Conservation (phyloP, 2,113 vertebrate species). For the Phycodurus eques region DNA sequence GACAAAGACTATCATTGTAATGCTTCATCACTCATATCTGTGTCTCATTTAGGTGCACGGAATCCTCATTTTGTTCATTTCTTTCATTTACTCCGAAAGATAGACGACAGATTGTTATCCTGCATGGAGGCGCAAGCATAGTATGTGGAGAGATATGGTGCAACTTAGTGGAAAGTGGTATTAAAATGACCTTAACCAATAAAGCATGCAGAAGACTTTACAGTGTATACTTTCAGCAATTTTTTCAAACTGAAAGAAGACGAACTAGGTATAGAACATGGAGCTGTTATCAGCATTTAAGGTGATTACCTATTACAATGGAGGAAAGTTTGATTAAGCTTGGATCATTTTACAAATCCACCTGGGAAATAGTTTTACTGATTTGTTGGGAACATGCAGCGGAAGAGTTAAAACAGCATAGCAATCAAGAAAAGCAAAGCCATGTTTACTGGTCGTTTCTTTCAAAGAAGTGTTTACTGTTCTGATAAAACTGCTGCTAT, state of each 20-base stretch:
- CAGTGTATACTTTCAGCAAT: not conserved
- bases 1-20: slow-evolving; percentile 37
- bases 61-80: slow-evolving; percentile 40
- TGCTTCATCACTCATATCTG: slow-evolving; percentile 47
- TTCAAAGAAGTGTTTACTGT: not conserved
- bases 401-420: not conserved
- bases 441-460: not conserved
- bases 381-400: not conserved
- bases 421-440: not conserved
- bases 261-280: not conserved
- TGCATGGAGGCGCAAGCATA: slow-evolving; percentile 15
- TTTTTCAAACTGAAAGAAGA: not conserved
- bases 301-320: not conserved
- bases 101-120: slow-evolving; percentile 39
- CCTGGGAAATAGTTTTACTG: not conserved
- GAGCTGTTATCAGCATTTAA: not conserved
- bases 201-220: slow-evolving; percentile 12
- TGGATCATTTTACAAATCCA: not conserved
- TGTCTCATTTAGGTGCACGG: slow-evolving; percentile 35
- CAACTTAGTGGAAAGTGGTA: slow-evolving; percentile 21
- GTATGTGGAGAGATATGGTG: slow-evolving; percentile 20
- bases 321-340: not conserved
- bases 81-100: slow-evolving; percentile 46
- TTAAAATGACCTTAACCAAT: slow-evolving; percentile 32
- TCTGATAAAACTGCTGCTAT: too few species aligned